Evolutionary conservation across 2,113 vertebrate species (phyloP).

Genomic region (Takifugu flavidus): DNA sequence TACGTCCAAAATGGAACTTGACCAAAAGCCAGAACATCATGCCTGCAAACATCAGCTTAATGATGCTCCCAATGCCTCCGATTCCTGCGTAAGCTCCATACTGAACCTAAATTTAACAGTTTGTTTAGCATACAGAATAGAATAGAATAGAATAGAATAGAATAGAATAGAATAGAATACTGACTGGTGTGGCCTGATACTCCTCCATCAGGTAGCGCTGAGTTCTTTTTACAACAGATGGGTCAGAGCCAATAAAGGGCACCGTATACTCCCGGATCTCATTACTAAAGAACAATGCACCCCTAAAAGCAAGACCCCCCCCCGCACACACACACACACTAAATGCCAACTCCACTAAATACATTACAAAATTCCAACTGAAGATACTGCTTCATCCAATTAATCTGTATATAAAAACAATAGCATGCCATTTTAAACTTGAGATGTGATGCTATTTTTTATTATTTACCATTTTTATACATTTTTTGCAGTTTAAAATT

Average conservation of each 20-base stretch:
- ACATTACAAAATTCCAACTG: too few relatives aligned
- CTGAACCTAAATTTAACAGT: constrained; percentile 83
- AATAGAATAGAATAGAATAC: constrained; percentile 30
- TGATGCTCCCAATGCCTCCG: constrained; percentile 79
- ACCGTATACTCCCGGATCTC: constrained; percentile 84
- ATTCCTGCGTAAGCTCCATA: constrained; percentile 83
- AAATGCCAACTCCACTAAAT: too few relatives aligned
- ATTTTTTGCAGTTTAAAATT: too few relatives aligned
- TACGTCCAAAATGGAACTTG: constrained; percentile 87
- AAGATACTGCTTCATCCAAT: too few relatives aligned
- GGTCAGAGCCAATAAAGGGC: constrained; percentile 89
- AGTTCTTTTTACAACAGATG: constrained; percentile 87
- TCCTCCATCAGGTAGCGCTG: constrained; percentile 85
- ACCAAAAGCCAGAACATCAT: constrained; percentile 88
- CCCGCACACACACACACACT: background rate
- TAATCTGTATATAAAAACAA: background rate
- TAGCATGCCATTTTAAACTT: background rate
- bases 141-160: constrained; percentile 4
- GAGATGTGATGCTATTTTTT: background rate
- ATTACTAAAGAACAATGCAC: constrained; percentile 81
- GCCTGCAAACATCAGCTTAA: constrained; percentile 87
- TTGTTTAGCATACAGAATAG: background rate
- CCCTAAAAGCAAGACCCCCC: constrained; percentile 66
- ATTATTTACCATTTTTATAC: background rate
- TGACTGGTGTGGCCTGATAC: constrained; percentile 81